These are phyloP conservation scores for Odocoileus hemionus DNA, from an alignment of 2,113 vertebrate species.

Conservation along the genomic window DNA sequence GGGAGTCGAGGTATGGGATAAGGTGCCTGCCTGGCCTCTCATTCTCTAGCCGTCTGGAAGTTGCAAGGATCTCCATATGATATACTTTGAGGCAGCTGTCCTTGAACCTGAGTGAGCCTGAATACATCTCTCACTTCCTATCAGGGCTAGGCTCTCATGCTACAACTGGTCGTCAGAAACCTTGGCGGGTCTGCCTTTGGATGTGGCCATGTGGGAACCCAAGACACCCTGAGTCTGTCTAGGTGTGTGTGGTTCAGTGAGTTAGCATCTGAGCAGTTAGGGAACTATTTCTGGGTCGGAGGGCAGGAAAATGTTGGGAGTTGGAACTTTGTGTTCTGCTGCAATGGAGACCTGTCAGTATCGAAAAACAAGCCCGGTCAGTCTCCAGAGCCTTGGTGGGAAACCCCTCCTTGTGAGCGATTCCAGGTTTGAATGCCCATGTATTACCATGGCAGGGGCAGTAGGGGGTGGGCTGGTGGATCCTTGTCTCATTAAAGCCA, in stretches of 20 bases:
- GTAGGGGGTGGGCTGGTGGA: neutral
- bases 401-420: neutral
- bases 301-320: neutral
- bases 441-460: neutral
- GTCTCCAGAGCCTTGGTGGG: neutral
- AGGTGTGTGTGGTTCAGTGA: neutral
- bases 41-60: neutral
- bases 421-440: neutral
- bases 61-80: neutral
- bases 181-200: neutral
- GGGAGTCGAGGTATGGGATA: neutral
- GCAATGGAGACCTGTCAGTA: neutral
- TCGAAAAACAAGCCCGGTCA: neutral
- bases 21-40: neutral
- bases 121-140: neutral
- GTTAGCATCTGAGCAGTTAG: neutral
- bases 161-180: neutral
- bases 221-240: neutral
- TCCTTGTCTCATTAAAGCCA: neutral
- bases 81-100: neutral
- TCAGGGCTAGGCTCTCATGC: neutral
- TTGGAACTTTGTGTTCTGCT: neutral
- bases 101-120: neutral
- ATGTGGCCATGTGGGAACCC: neutral
- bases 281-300: neutral